phyloP scores from a whole-genome alignment of 2,797 vertebrate genomes.

The Choloepus didactylus region DNA sequence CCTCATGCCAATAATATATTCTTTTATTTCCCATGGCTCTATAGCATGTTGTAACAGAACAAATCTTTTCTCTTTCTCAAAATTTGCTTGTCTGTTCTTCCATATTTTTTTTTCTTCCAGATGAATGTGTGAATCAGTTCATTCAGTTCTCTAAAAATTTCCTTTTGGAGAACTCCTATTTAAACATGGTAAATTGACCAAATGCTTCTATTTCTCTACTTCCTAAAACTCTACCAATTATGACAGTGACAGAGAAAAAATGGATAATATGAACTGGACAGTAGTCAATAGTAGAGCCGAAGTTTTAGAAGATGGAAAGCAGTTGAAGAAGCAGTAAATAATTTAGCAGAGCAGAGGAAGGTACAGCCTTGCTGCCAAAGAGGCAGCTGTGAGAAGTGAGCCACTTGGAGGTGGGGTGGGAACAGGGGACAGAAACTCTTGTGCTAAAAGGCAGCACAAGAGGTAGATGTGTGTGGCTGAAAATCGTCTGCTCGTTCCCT shows the following conservation, averaged over 20 bases:
- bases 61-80: neutral
- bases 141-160: constrained; percentile 13
- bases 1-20: neutral
- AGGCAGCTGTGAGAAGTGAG: neutral
- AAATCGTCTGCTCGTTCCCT: neutral
- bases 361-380: neutral
- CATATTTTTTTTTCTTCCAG: neutral
- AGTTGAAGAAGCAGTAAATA: neutral
- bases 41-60: neutral
- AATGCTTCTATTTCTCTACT: neutral
- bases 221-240: neutral
- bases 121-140: neutral
- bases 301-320: neutral
- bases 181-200: neutral
- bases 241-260: neutral
- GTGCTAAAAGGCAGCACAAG: neutral
- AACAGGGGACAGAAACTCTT: neutral
- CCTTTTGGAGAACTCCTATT: neutral
- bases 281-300: neutral
- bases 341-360: neutral
- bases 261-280: neutral
- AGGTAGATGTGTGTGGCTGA: neutral
- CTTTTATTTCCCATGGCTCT: neutral
- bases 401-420: accelerated
- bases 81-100: neutral